Base-by-base conservation (phyloP, 2,797 vertebrate genomes). In the Crocodylus rhombifer region DNA sequence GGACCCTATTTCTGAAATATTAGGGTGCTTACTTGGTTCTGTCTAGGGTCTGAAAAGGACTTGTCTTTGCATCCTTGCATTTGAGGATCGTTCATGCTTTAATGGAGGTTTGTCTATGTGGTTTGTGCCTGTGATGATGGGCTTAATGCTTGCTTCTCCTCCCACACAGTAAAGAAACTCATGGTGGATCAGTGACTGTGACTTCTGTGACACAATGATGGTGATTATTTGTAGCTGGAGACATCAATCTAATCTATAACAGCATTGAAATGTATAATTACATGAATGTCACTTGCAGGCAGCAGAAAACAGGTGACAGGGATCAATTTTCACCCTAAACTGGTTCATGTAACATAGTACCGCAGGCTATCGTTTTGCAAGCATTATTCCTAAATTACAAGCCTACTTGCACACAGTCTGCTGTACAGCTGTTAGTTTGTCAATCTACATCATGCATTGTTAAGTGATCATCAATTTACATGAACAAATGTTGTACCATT, bases 391-490 rank as follows among this genome's bases (percentile, higher is more conserved):
- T 21, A 74, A 84, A 21, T 7, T 36, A 3, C 56, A 61, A 82
- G 13, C 61, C 13, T 9, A 20, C 5, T 51, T 67, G 15, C 9
- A 14, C 15, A 14, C 21, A 3, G 16, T 2, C 30, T 14, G 57
- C 62, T 71, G 62, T 75, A 58, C 26, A 10, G 57, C 14, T 51
- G 28, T 58, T 20, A 1, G n/a, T 3, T 23, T 36, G n/a, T 23
- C 1, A 0, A 33, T 9, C 0, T 2, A 4, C 51, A 15, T 7
- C 9, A 25, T 0, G 2, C 16, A 55, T 36, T 80, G 18, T 25
- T 61, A 60, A n/a, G 76, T 57, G 77, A 23, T n/a, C 73, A 15
- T 9, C 16, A 21, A 1, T 25, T 36, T 11, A 3, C 11, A 36
- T 3, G 17, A 56, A 16, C 13, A 42, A 10, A 58, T 2, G 8